phyloP scores from a whole-genome alignment of 2,888 invertebrate genomes.

The Vesta saturnalis region DNA sequence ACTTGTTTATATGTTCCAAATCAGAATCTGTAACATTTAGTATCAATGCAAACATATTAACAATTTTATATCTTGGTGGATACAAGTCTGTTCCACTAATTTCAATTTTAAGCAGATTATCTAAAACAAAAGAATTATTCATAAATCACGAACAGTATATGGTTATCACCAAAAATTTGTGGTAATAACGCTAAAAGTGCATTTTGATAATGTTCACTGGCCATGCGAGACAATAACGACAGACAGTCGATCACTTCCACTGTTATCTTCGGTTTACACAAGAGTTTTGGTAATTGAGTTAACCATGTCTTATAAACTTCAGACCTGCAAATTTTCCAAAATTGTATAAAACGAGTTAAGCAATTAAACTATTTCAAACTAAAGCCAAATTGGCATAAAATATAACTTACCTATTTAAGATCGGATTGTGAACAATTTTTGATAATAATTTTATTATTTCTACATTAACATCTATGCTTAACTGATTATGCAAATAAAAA shows the following conservation, averaged over 20 bases:
- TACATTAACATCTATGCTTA: conserved; percentile 1
- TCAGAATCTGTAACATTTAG: neutral
- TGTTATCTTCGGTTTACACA: conserved; percentile 65
- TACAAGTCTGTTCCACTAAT: conserved; percentile 15
- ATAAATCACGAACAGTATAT: neutral
- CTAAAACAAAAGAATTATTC: neutral
- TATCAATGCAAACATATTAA: conserved; percentile 16
- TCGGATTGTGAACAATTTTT: conserved; percentile 15
- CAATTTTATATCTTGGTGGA: conserved; percentile 17
- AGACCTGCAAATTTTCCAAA: no score
- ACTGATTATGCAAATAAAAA: conserved; percentile 12
- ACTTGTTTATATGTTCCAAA: neutral
- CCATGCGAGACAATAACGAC: conserved; percentile 68
- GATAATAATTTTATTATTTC: conserved; percentile 25
- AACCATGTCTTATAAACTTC: conserved; percentile 20
- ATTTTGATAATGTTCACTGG: conserved; percentile 64
- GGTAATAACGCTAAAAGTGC: conserved; percentile 62
- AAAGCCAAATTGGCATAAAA: neutral
- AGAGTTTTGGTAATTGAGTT: conserved; percentile 53
- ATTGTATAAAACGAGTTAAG: no score
- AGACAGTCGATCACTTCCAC: conserved; percentile 67
- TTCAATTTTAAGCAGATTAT: conserved; percentile 6
- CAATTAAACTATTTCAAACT: neutral
- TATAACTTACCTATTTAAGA: conserved; percentile 8
- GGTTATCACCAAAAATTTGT: conserved; percentile 61